These are phyloP conservation scores for Volucella bombylans DNA, from an alignment of 2,888 invertebrate species.

Conservation along the genomic window DNA sequence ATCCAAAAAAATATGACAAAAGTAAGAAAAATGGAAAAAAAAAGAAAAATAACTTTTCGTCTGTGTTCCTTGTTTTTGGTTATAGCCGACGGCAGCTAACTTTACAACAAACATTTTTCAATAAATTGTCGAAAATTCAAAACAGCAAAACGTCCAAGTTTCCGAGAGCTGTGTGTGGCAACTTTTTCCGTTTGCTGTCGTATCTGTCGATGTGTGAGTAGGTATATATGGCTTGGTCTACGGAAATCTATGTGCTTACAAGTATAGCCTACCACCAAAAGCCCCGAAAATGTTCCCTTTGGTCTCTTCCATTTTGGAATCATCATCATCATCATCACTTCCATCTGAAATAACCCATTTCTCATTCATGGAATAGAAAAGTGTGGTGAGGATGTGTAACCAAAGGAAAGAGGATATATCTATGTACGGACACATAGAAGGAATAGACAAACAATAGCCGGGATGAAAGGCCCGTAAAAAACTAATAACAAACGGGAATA, in stretches of 20 bases:
- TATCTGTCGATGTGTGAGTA: constrained; percentile 38
- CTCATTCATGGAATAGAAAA: constrained; percentile 59
- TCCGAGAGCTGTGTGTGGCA: constrained; percentile 28
- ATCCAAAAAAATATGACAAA: constrained; percentile 23
- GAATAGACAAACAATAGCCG: constrained; percentile 57
- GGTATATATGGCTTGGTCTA: background rate
- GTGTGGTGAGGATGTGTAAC: constrained; percentile 30
- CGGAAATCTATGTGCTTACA: background rate
- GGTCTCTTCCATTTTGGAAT: constrained; percentile 4
- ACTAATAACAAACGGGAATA: constrained; percentile 72
- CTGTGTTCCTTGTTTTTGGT: constrained; percentile 50
- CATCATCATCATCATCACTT: constrained; percentile 53
- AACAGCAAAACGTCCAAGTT: constrained; percentile 67
- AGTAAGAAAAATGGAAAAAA: constrained; percentile 33
- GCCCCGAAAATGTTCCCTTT: constrained; percentile 9
- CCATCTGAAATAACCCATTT: constrained; percentile 72
- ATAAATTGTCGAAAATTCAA: constrained; percentile 67
- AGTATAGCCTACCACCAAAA: constrained; percentile 8
- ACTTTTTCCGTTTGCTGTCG: constrained; percentile 34
- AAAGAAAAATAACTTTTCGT: constrained; percentile 45
- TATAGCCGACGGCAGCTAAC: constrained; percentile 39
- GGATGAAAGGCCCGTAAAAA: constrained; percentile 71
- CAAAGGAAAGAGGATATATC: constrained; percentile 57
- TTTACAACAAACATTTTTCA: constrained; percentile 65
- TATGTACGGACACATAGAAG: constrained; percentile 42